Conservation (phyloP, 1,140 invertebrate species). For the Drosophila orosa region DNA sequence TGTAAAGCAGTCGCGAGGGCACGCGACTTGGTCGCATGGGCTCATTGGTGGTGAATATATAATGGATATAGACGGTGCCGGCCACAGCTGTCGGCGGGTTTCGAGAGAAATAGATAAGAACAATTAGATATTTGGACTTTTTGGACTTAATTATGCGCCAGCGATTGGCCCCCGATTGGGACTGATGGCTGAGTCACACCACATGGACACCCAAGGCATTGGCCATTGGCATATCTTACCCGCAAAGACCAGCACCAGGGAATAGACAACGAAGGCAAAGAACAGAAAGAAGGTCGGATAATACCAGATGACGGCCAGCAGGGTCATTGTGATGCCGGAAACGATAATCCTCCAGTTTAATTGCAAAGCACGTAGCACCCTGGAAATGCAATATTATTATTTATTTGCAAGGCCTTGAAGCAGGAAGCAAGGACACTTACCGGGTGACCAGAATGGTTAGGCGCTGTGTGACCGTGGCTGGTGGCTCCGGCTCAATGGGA, state of each 20-base stretch:
- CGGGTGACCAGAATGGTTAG: conserved; percentile 61
- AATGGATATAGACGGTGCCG: conserved; percentile 80
- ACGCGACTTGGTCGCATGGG: conserved; percentile 70
- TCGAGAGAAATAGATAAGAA: conserved; percentile 23
- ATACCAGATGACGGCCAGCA: conserved; percentile 83
- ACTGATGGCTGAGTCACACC: conserved; percentile 23
- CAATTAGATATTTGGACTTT: conserved; percentile 43
- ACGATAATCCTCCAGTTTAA: conserved; percentile 80
- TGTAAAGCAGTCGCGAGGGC: conserved; percentile 78
- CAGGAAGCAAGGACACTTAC: conserved; percentile 33
- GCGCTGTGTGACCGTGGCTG: conserved; percentile 58
- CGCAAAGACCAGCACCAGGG: conserved; percentile 72
- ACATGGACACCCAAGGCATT: no score
- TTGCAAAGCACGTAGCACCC: conserved; percentile 74
- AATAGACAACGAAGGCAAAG: conserved; percentile 80
- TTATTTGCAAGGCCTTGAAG: no score
- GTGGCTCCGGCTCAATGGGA: conserved; percentile 72
- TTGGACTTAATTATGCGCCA: conserved; percentile 39
- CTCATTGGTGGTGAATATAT: conserved; percentile 80
- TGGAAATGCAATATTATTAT: no score
- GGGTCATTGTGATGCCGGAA: conserved; percentile 72
- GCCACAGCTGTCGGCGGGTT: conserved; percentile 69
- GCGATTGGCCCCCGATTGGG: conserved; percentile 26
- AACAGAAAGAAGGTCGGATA: conserved; percentile 83
- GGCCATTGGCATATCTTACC: conserved; percentile 62